Conservation (phyloP, 2,888 invertebrate genomes). For the Allygus modestus region DNA sequence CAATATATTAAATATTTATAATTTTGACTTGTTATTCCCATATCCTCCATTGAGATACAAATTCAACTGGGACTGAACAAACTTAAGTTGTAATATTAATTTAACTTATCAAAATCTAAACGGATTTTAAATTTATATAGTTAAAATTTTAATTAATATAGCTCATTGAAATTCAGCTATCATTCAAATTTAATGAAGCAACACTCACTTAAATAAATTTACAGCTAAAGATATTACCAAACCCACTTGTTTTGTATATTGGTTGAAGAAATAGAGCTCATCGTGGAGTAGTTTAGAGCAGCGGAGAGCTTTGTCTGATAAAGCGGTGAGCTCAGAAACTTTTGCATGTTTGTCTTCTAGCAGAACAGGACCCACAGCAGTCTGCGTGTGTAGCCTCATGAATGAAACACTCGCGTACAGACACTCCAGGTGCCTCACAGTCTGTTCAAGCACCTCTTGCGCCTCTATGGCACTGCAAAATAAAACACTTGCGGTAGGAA, state of each 20-base stretch:
- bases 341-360: slow-evolving; percentile 60
- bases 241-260: slow-evolving; percentile 61
- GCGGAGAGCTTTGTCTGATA: slow-evolving; percentile 60
- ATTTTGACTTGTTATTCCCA: neutral
- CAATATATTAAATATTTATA: slow-evolving; percentile 40
- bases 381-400: slow-evolving; percentile 62
- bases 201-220: no score
- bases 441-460: slow-evolving; percentile 56
- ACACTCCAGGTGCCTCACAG: slow-evolving; percentile 60
- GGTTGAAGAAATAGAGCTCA: slow-evolving; percentile 63
- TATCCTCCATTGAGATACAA: neutral
- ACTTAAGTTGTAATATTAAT: no score
- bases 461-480: slow-evolving; percentile 63
- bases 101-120: no score
- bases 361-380: slow-evolving; percentile 43
- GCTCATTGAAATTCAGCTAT: no score
- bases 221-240: neutral
- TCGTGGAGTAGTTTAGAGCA: slow-evolving; percentile 58
- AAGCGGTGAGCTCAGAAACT: slow-evolving; percentile 44
- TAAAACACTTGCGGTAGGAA: neutral
- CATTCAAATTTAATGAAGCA: no score
- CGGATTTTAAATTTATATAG: no score
- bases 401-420: slow-evolving; percentile 63
- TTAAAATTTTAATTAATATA: no score
- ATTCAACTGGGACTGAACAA: no score